phyloP scores from a whole-genome alignment of 2,113 vertebrate genomes.

The Chamaetylas fuelleborni region DNA sequence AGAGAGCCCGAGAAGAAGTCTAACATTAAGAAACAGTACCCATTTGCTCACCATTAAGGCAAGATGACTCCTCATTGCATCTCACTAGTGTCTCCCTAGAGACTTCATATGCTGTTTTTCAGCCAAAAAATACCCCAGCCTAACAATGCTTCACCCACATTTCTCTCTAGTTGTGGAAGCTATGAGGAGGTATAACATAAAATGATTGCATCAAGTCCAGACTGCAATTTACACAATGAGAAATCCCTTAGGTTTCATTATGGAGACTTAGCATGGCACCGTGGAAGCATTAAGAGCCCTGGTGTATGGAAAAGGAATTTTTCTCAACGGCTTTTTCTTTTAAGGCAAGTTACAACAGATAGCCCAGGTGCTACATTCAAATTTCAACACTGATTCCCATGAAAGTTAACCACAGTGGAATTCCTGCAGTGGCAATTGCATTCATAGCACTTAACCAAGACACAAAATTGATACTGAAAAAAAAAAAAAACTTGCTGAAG shows the following conservation, averaged over 20 bases:
- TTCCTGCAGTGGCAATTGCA: background rate
- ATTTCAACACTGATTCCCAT: background rate
- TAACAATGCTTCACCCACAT: background rate
- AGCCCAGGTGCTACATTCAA: background rate
- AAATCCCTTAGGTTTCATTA: background rate
- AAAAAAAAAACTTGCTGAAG: background rate
- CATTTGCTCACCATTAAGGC: background rate
- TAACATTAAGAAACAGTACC: background rate
- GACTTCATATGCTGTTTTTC: background rate
- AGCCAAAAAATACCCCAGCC: background rate
- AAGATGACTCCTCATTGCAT: background rate
- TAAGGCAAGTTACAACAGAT: background rate
- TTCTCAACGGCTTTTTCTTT: background rate
- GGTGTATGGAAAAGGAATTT: background rate
- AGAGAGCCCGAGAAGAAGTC: background rate
- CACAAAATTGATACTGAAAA: background rate
- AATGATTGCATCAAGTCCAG: background rate
- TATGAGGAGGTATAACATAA: background rate
- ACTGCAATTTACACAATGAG: background rate
- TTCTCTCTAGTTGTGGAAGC: background rate
- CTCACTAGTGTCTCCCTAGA: background rate
- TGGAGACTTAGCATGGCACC: background rate
- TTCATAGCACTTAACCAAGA: background rate
- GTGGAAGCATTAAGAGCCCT: background rate
- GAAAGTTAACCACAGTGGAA: background rate